Evolutionary conservation across 2,797 vertebrate genomes (phyloP), one percentile per base, ranked within the genome.

Genomic region (Anguilla pacifica): DNA sequence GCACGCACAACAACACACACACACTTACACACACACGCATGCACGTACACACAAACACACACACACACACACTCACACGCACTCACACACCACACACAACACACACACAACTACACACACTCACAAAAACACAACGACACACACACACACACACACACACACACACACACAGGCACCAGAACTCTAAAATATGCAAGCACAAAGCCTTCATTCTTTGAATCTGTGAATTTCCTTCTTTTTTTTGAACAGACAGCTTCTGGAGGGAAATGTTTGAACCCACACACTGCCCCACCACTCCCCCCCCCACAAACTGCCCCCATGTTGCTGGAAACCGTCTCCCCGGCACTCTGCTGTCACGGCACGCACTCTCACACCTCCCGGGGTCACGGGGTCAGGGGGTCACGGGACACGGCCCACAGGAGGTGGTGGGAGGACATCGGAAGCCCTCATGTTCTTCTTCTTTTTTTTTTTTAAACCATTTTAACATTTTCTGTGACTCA

Each of bases 201-300:
- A 96, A 95, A 96, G 95, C 92, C 90, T 92, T 95, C 92, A 94
- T 95, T 96, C 95, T 95, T 94, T 95, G 90, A 93, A 90, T 93
- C 91, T 92, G 93, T 92, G 92, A 93, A 93, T 95, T 95, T 94
- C 93, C 35, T 35, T 35, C 1, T 35, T 35, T 35, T 35, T 35
- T 35, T 95, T 91, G 91, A 9, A 94, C 91, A 89, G 91, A 94
- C 92, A 92, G 93, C 92, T 93, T 88, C 90, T 89, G 84, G 89
- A 92, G 89, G 90, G 92, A 94, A 91, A 91, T 86, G 49, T 87
- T 85, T 91, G 90, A 88, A 83, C 70, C 83, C 87, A 85, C 83
- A 85, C 67, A 85, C 83, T 28, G 83, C 82, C 86, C 67, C 43
- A 61, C 70, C 53, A 55, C 53, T 6, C 6, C 10, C 11, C 10